Evolutionary conservation across 2,888 invertebrate genomes (phyloP).

Genomic region (Diadegma fenestrale): DNA sequence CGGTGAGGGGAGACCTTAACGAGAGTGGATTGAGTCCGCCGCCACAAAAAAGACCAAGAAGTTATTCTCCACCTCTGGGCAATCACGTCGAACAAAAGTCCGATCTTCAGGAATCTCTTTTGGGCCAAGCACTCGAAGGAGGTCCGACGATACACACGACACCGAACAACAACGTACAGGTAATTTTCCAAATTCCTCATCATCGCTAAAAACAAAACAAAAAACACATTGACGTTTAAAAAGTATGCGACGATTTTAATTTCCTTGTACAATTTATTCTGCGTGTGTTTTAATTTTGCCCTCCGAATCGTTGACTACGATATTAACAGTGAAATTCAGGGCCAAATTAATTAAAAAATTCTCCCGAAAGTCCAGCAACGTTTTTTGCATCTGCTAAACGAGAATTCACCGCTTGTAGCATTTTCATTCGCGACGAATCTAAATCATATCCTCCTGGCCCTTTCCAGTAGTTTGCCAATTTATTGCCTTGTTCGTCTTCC

Average conservation of each 20-base stretch:
- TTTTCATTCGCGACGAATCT: background rate
- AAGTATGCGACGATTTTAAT: too few relatives aligned
- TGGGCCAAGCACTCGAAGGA: constrained; percentile 92
- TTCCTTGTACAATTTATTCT: background rate
- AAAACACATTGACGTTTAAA: background rate
- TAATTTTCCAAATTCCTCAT: constrained; percentile 76
- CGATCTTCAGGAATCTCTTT: constrained; percentile 90
- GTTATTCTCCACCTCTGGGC: constrained; percentile 82
- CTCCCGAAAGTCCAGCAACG: background rate
- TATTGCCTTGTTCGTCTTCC: background rate
- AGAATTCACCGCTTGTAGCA: background rate
- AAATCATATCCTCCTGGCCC: background rate
- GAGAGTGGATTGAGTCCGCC: constrained; percentile 87
- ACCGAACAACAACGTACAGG: constrained; percentile 82
- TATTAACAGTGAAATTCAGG: background rate
- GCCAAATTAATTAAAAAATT: background rate
- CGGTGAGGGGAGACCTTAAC: constrained; percentile 86
- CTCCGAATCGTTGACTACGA: background rate
- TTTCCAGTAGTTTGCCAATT: background rate
- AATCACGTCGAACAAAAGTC: constrained; percentile 84
- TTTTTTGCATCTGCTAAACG: background rate
- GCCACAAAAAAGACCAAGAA: constrained; percentile 84
- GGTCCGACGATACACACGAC: constrained; percentile 88
- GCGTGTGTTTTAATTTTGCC: background rate
- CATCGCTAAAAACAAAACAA: background rate